Conservation (phyloP, 2,113 vertebrate species). For the Microtus pennsylvanicus region DNA sequence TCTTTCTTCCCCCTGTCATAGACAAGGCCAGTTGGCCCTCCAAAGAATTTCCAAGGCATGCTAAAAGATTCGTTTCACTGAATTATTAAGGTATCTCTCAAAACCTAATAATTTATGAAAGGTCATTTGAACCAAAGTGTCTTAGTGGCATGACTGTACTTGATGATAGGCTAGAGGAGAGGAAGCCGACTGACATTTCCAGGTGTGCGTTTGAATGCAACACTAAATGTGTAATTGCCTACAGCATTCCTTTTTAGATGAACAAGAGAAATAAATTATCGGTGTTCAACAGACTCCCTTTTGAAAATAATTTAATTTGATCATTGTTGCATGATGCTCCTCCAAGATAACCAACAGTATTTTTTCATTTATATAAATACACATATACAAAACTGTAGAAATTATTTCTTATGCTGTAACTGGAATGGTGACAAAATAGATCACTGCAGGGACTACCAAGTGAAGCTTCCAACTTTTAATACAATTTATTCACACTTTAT, state of each 20-base stretch:
- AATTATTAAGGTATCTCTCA: not conserved
- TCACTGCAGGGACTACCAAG: not conserved
- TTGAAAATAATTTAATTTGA: not conserved
- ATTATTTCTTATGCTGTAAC: not conserved
- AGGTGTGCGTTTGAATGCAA: not conserved
- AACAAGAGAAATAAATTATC: not conserved
- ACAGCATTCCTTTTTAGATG: conserved; percentile 6
- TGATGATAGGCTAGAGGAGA: not conserved
- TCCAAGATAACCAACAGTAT: not conserved
- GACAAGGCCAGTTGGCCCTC: not conserved
- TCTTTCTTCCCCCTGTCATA: not conserved
- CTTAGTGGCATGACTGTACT: not conserved
- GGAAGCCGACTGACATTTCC: not conserved
- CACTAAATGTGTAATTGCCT: not conserved
- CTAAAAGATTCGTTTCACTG: not conserved
- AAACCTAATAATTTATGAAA: not conserved
- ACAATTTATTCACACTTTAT: not conserved
- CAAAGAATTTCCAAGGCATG: not conserved
- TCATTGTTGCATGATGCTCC: not conserved
- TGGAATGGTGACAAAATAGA: not conserved
- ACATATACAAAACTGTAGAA: not conserved
- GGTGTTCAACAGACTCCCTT: not conserved
- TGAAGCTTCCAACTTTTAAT: conserved; percentile 4
- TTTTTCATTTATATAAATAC: not conserved
- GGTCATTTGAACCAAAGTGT: not conserved